Conservation (phyloP, 2,888 invertebrate species). For the Ceraclea dissimilis region DNA sequence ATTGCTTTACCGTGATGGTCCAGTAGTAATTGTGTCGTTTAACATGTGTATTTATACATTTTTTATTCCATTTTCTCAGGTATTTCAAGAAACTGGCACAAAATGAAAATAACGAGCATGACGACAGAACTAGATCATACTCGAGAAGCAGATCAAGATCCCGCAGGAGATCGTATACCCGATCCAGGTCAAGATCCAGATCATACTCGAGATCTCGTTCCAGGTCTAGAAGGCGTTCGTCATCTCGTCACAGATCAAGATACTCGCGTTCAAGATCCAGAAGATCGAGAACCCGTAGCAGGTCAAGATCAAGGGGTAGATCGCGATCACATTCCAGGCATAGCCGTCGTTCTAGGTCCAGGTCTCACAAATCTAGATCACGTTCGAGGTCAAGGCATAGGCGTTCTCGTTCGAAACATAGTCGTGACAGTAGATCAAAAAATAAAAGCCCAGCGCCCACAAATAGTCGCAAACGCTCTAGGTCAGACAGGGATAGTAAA, state of each 20-base stretch:
- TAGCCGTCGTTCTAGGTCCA: conserved; percentile 27
- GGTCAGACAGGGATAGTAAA: conserved; percentile 15
- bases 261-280: conserved; percentile 30
- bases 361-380: conserved; percentile 27
- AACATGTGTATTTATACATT: too few relatives aligned
- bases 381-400: conserved; percentile 24
- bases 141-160: conserved; percentile 31
- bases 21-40: too few relatives aligned
- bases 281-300: conserved; percentile 29
- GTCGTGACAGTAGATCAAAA: conserved; percentile 11
- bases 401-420: conserved; percentile 23
- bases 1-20: too few relatives aligned
- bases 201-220: conserved; percentile 31
- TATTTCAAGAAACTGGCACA: conserved; percentile 55
- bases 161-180: conserved; percentile 26
- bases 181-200: conserved; percentile 30
- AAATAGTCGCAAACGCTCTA: conserved; percentile 9
- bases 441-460: conserved; percentile 3
- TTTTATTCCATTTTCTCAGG: too few relatives aligned
- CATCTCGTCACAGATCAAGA: conserved; percentile 29
- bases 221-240: conserved; percentile 35
- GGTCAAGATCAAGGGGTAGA: conserved; percentile 23
- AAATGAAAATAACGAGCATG: conserved; percentile 41
- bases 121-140: conserved; percentile 37
- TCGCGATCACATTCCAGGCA: conserved; percentile 29